Evolutionary conservation across 2,797 vertebrate genomes (phyloP), one percentile per base, ranked within the genome.

Genomic region (Onychomys torridus): DNA sequence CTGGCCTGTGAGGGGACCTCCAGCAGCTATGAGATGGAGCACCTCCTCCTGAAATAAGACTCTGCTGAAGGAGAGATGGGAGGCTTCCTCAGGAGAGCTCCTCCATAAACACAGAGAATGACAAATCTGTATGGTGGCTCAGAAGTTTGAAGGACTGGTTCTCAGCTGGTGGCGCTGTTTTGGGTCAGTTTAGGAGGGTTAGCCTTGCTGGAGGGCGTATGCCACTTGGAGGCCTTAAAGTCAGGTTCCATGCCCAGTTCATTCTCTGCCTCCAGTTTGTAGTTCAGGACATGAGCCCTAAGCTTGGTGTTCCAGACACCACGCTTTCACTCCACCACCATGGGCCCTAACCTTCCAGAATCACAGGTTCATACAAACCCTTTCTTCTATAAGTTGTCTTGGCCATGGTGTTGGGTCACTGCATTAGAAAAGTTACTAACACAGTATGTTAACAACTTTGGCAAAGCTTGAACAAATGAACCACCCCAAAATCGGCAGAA

Each of bases 401-500:
- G 11, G 61, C 32, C 61, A 67, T 3, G 0, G 40, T 84, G 6
- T 65, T 63, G 43, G 82, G 43, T 84, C 40, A 34, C 16, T 23
- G 61, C 27, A 46, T 65, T 65, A 5, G 40, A 46, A 85, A 67
- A 67, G 29, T 67, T 46, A 49, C 9, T 49, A 49, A 49, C 13
- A 49, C 40, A 82, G 34, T 65, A 29, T 67, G 57, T 46, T 27
- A 84, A 49, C 32, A 55, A 25, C 13, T 73, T 37, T 57, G 37
- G 52, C 23, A 91, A 96, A 94, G 40, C 4, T 11, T 59, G n/a
- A 86, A 89, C 78, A 83, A 86, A 83, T 6, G 83, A 37, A 94
- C 40, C 6, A 37, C 23, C 46, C 14, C 69, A n/a, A 82, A 94
- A 27, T 86, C 63, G 85, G 40, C 16, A 73, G 17, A 90, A 61